Evolutionary conservation across 2,113 vertebrate genomes (phyloP), one percentile per base, ranked within the genome.

Genomic region (Mola mola): DNA sequence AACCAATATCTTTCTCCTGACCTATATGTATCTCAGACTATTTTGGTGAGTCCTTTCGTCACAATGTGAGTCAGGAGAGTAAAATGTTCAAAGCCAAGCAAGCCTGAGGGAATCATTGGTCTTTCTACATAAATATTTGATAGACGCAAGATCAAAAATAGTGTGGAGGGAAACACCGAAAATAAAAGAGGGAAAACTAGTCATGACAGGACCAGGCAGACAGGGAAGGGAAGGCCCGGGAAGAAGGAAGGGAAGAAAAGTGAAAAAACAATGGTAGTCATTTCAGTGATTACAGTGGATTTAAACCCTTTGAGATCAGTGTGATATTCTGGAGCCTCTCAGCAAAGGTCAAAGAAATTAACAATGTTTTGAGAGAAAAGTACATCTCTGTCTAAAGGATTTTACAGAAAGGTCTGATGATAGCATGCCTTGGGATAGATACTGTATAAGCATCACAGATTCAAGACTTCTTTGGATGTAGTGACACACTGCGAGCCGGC

Each of bases 131-230:
- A 20, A 87, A 73, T 75, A 58, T 82, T 74, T 76, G 70, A 85
- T 79, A 79, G 79, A 81, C 25, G 46, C 1, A 1, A 17, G n/a
- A 59, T 77, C 66, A 83, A 75, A 86, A 82, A 74, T 72, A 76
- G 72, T 37, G 21, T 44, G 36, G 66, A 48, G 42, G 68, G 58
- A 67, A 79, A 58, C 62, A 19, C 62, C 44, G 44, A 55, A 59
- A 64, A 74, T 57, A 46, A 72, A 70, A 69, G 22, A 44, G 56
- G 70, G 49, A 53, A 79, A 66, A 53, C 13, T 25, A 57, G 46
- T 60, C 66, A 60, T 5, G 36, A 26, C 3, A 56, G 34, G 58
- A 44, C 1, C 25, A 22, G 29, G 52, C 42, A 40, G 58, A 69
- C 34, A 26, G 37, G n/a, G n/a, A n/a, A 6, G 57, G 41, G 20